These are phyloP conservation scores for Andrena camellia DNA, from an alignment of 2,888 invertebrate genomes.

Conservation along the genomic window DNA sequence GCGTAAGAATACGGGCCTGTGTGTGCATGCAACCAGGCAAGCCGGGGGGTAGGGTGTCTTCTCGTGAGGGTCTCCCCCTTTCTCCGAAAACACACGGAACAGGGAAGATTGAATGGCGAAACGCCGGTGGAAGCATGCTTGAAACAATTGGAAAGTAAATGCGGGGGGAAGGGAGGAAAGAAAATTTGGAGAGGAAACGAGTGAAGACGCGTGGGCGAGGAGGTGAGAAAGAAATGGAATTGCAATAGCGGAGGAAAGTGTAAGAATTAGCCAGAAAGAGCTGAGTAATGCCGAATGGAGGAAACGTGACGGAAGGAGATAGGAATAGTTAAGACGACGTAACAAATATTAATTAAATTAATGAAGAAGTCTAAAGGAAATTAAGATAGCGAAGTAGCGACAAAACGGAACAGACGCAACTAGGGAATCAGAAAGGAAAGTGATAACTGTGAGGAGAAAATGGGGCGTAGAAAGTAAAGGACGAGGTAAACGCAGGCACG, in stretches of 20 bases:
- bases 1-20: conserved; percentile 47
- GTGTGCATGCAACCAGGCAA: not conserved
- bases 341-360: not conserved
- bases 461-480: not conserved
- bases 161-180: not conserved
- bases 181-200: conserved; percentile 18
- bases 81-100: conserved; percentile 2
- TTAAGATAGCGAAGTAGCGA: not conserved
- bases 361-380: not conserved
- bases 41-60: conserved; percentile 6
- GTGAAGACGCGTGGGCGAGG: not conserved
- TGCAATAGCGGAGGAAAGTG: not conserved
- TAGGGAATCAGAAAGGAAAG: not conserved
- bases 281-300: not conserved
- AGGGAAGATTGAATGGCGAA: conserved; percentile 23
- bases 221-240: conserved; percentile 28
- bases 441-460: conserved; percentile 5
- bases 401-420: not conserved
- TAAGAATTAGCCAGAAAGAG: not conserved
- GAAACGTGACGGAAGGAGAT: not conserved
- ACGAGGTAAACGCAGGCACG: not conserved
- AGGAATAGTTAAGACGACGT: not conserved
- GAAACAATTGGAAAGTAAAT: not conserved
- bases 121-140: not conserved
- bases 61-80: conserved; percentile 29